Conservation (phyloP, 2,797 vertebrate genomes). For the Mallotus villosus region DNA sequence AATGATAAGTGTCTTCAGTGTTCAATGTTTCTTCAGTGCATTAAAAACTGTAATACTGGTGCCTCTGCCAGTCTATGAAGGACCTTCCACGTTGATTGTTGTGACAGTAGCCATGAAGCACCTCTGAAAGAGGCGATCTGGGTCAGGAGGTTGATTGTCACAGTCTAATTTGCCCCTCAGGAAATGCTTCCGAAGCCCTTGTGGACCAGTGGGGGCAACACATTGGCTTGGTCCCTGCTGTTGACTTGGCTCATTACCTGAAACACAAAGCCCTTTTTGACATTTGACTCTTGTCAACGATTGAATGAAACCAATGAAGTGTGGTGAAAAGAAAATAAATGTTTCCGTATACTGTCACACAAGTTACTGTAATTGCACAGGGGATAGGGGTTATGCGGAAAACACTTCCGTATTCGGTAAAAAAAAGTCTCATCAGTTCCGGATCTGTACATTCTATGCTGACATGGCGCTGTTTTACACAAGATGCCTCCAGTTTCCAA, state of each 20-base stretch:
- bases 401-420: no score
- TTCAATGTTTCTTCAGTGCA: neutral
- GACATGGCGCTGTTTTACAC: no score
- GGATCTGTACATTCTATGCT: no score
- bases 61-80: constrained; percentile 42
- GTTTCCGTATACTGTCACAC: no score
- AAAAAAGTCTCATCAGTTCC: no score
- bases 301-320: no score
- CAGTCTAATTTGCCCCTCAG: constrained; percentile 70
- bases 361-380: no score
- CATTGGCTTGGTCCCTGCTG: constrained; percentile 50
- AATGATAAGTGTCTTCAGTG: no score
- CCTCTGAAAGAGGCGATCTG: constrained; percentile 69
- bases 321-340: no score
- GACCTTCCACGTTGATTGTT: constrained; percentile 66
- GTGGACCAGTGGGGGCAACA: constrained; percentile 47
- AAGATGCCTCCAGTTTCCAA: no score
- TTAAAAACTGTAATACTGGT: neutral
- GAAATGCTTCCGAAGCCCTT: constrained; percentile 70
- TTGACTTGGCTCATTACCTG: constrained; percentile 62
- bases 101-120: constrained; percentile 77
- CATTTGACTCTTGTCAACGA: no score
- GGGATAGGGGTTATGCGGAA: no score
- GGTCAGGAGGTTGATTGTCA: constrained; percentile 72
- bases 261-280: constrained; percentile 13